Evolutionary conservation across 2,888 invertebrate species (phyloP), one percentile per base, ranked within the genome.

Genomic region (Selenia dentaria): DNA sequence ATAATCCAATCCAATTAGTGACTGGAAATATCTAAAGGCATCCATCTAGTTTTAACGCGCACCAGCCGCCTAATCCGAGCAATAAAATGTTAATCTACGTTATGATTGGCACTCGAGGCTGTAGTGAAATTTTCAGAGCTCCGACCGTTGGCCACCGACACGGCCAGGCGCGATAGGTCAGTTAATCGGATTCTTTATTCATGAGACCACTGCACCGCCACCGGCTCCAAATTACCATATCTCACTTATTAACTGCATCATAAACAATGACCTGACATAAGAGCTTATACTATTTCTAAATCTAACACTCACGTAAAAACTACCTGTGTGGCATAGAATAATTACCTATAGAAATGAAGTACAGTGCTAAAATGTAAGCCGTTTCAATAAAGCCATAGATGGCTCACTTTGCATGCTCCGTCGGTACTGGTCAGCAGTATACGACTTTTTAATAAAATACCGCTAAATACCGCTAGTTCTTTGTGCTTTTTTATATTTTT

Each of bases 1-100:
- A n/a, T n/a, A n/a, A n/a, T n/a, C n/a, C n/a, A n/a, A n/a, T n/a
- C n/a, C n/a, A n/a, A n/a, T n/a, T n/a, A n/a, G 6, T 9, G 18
- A 37, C 6, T 39, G 10, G 13, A 16, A 25, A 16, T 22, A n/a
- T 12, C 9, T 27, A 28, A 47, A 41, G 32, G 24, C 18, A 36
- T 20, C 5, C 39, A 37, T 41, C 6, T 11, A 34, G 26, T 27
- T 38, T 27, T 32, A 36, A 22, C 25, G 29, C n/a, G 24, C 28
- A 32, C 28, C 24, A 29, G 13, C 12, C 18, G 18, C 10, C 35
- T 53, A 49, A 51, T 54, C 54, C 52, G 46, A 39, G 62, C 57
- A 63, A 64, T 71, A 70, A 69, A 71, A 73, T 70, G 70, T 66
- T 70, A 74, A 76, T 76, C 59, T 59, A 51, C 55, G 63, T 62